Percentiles rank a stretch among this genome's conserved stretches.
Conservation (phyloP, 2,888 invertebrate genomes). For the Drosophila cracens region DNA sequence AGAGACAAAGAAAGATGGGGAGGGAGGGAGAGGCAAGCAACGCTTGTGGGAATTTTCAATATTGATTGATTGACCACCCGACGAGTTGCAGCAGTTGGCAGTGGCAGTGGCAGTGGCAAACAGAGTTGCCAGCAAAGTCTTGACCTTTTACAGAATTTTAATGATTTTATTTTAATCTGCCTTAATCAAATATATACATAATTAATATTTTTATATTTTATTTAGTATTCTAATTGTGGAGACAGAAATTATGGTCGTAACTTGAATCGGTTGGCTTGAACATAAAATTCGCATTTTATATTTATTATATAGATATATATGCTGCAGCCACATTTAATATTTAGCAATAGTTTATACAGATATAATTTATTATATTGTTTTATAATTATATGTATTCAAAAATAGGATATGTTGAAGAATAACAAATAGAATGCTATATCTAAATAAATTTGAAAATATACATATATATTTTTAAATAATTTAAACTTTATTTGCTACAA, state of each 20-base stretch:
- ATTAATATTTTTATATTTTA: background rate
- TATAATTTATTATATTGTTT: too few species aligned
- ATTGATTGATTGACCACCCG: conserved; percentile 70
- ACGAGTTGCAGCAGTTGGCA: conserved; percentile 17
- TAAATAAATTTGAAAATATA: background rate
- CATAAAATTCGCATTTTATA: background rate
- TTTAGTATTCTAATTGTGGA: background rate
- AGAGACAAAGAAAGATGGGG: background rate
- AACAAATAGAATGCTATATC: background rate
- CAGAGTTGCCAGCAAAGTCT: background rate
- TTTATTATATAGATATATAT: background rate
- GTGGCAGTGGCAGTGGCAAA: conserved; percentile 1
- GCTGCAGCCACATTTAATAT: background rate
- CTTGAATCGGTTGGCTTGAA: background rate
- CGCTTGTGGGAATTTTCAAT: conserved; percentile 58
- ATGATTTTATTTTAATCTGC: background rate
- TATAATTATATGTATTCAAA: background rate
- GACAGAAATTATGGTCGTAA: background rate
- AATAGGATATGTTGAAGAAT: background rate
- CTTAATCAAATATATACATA: background rate
- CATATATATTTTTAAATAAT: background rate
- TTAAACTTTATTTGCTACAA: background rate
- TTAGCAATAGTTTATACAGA: background rate
- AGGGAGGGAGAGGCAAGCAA: conserved; percentile 2
- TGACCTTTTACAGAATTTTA: background rate